Evolutionary conservation across 1,140 invertebrate genomes (phyloP).

Genomic region (Zaprionus nigranus): DNA sequence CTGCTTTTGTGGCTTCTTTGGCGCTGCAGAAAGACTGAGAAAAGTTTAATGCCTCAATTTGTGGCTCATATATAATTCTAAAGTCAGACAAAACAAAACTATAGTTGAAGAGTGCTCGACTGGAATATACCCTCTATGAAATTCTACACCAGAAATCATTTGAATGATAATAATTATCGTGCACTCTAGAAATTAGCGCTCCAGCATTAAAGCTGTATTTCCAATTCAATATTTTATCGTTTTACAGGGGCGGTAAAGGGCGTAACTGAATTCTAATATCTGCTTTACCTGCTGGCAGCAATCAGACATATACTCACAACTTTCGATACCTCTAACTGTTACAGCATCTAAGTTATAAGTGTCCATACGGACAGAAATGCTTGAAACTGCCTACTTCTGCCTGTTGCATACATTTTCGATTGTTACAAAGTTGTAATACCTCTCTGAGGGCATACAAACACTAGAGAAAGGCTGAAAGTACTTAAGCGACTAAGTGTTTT

Average conservation of each 20-base stretch:
- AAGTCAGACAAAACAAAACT: not conserved
- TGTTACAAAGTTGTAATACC: too few species aligned
- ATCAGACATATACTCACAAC: not conserved
- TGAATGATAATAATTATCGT: too few species aligned
- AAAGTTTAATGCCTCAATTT: too few species aligned
- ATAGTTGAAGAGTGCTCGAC: not conserved
- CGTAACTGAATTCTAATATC: not conserved
- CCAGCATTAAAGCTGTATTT: too few species aligned
- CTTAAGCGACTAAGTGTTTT: not conserved
- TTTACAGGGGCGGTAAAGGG: not conserved
- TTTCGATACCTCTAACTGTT: not conserved
- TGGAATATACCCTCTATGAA: not conserved
- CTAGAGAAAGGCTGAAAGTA: not conserved
- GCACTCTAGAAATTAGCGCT: too few species aligned
- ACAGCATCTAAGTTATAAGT: not conserved
- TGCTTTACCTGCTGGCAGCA: rapidly evolving
- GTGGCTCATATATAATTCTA: too few species aligned
- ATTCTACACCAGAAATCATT: too few species aligned
- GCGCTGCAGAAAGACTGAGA: not conserved
- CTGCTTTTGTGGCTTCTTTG: not conserved
- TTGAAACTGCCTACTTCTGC: too few species aligned
- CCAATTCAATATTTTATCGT: not conserved
- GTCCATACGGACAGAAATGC: not conserved
- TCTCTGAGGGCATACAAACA: too few species aligned
- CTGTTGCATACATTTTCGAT: not conserved